Conservation (phyloP, 2,797 vertebrate genomes). For the Poeciliopsis presidionis region DNA sequence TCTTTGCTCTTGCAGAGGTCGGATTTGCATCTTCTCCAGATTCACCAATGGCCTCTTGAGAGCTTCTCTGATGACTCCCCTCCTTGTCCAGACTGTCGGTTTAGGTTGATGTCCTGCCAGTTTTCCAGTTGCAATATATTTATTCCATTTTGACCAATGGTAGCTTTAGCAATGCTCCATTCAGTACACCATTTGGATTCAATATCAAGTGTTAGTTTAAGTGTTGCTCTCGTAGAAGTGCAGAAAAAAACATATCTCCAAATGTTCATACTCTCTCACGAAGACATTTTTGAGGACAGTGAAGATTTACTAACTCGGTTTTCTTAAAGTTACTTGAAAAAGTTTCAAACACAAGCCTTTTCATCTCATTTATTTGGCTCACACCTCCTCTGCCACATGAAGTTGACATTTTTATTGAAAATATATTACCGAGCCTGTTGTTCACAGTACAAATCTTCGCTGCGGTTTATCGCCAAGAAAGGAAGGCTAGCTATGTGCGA, state of each 20-base stretch:
- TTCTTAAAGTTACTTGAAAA: constrained; percentile 5
- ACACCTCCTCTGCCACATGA: constrained; percentile 30
- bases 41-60: background rate
- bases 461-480: constrained; percentile 16
- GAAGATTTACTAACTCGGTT: background rate
- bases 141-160: background rate
- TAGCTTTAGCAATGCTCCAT: background rate
- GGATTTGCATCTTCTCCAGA: background rate
- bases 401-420: constrained; percentile 14
- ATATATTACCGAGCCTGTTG: constrained; percentile 20
- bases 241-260: background rate
- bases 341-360: background rate
- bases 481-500: constrained; percentile 17
- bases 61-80: background rate
- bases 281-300: background rate
- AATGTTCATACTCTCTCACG: background rate
- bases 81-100: background rate
- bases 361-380: constrained; percentile 9
- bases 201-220: background rate
- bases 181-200: background rate
- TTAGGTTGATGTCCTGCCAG: background rate
- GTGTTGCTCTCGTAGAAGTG: background rate
- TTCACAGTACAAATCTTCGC: background rate
- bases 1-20: background rate
- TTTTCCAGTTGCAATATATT: background rate